A percentile compares a stretch with the other conserved stretches of the same genome.
Conservation (phyloP, 2,797 vertebrate genomes). For the Anolis apletophallus region DNA sequence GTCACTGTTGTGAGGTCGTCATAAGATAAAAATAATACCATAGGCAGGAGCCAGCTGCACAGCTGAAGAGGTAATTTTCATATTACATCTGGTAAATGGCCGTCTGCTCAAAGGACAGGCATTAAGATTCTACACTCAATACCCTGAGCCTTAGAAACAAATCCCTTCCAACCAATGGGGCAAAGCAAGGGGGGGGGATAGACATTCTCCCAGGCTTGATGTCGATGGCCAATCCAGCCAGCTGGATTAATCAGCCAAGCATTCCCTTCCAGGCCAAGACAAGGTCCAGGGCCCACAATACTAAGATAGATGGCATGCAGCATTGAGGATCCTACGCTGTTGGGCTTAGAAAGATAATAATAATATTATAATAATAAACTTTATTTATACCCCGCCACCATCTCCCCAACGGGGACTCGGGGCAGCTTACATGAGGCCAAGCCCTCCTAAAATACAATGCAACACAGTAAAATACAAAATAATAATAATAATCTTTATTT, state of each 20-base stretch:
- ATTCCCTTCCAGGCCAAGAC: constrained; percentile 34
- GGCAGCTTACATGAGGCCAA: too few relatives aligned
- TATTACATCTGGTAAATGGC: constrained; percentile 42
- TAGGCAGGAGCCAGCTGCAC: constrained; percentile 41
- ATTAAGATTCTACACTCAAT: constrained; percentile 67
- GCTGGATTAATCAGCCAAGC: constrained; percentile 43
- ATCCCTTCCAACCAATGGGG: constrained; percentile 51
- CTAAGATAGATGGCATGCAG: neutral
- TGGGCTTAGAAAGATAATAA: too few relatives aligned
- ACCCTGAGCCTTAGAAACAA: constrained; percentile 59
- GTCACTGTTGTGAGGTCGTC: constrained; percentile 61
- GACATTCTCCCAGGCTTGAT: constrained; percentile 37
- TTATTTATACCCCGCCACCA: too few relatives aligned
- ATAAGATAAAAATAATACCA: constrained; percentile 68
- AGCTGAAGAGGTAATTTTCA: constrained; percentile 40
- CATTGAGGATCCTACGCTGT: too few relatives aligned
- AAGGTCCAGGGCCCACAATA: constrained; percentile 32
- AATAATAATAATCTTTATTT: too few relatives aligned
- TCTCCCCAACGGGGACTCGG: too few relatives aligned
- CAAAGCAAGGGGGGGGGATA: neutral
- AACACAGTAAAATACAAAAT: too few relatives aligned
- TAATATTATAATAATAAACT: too few relatives aligned
- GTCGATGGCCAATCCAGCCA: constrained; percentile 5
- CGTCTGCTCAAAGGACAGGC: constrained; percentile 39
- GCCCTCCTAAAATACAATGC: too few relatives aligned